Base-by-base conservation (phyloP, 2,888 invertebrate genomes). In the Tachystola acroxantha region DNA sequence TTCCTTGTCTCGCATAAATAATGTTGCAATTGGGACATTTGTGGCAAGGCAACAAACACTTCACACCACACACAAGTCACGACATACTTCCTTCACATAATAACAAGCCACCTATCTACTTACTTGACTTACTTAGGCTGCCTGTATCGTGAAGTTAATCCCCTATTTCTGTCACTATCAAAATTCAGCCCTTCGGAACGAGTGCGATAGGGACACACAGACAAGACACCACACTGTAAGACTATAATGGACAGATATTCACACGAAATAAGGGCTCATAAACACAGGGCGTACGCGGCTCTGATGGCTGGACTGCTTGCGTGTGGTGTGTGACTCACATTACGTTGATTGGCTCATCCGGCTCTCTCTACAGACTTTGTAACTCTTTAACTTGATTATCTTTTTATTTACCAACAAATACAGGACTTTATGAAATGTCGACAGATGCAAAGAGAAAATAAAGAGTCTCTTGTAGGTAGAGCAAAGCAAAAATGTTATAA, bases 281-380 rank as follows among this genome's bases (percentile, higher is more conserved):
- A 57, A 64, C 64, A 54, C 54, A 50, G 61, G 59, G 57, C 57
- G 53, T 40, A 54, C 60, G 58, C 59, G 56, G 53, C 58, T 63
- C 59, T 59, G 3, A 6, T 5, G 4, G 3, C 19, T 19, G 9
- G 56, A 49, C 48, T 51, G 19, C 26, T 12, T 40, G 41, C 52
- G 61, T 55, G 50, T 61, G 68, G 41, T 55, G 71, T 62, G 64
- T 84, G 80, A 82, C 69, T 81, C 81, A 81, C 64, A 57, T 61
- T 48, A 58, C 58, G 64, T 62, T 78, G 79, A 85, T 84, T 84
- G 81, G 73, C 58, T 67, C 80, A 82, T 85, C 85, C 84, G 78
- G 78, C 65, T 67, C 67, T 67, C 67, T 67, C 62, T 59, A 48
- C 52, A 74, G 70, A 74, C 73, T 60, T 73, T 64, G 71, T 62